A percentile compares a stretch with the other conserved stretches of the same genome.
These are phyloP conservation scores for Hydractinia symbiolongicarpus DNA, from an alignment of 30 jellyfish, hydroid and myxozoan species.

Conservation along the genomic window DNA sequence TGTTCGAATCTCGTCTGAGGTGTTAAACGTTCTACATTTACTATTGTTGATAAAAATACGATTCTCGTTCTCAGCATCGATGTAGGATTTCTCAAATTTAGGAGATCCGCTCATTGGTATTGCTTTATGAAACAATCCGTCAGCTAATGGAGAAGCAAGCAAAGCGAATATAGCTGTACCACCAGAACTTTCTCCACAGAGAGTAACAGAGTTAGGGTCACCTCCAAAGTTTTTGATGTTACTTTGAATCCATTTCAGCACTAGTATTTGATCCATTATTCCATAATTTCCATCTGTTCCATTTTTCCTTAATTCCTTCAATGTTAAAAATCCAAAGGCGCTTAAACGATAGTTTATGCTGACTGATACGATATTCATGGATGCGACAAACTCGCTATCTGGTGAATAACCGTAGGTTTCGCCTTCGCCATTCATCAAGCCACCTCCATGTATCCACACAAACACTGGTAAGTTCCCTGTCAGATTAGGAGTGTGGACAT, in stretches of 20 bases:
- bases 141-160: conserved; percentile 57
- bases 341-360: conserved; percentile 62
- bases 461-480: conserved; percentile 52
- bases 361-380: conserved; percentile 59
- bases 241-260: conserved; percentile 50
- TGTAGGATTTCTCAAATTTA: conserved; percentile 24
- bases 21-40: conserved; percentile 32
- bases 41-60: conserved; percentile 36
- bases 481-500: conserved; percentile 52
- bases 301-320: conserved; percentile 40
- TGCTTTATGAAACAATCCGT: conserved; percentile 50
- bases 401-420: conserved; percentile 34
- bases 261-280: conserved; percentile 68
- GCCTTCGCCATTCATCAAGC: conserved; percentile 29
- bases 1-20: neutral
- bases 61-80: conserved; percentile 55
- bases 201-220: conserved; percentile 51
- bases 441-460: conserved; percentile 82
- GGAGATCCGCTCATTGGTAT: conserved; percentile 71
- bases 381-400: conserved; percentile 41
- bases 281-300: conserved; percentile 67
- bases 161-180: conserved; percentile 57
- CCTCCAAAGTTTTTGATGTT: conserved; percentile 71
- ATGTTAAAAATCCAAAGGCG: conserved; percentile 71
- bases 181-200: conserved; percentile 71